Conservation (phyloP, 2,888 invertebrate genomes). For the Lucinisca nassula region DNA sequence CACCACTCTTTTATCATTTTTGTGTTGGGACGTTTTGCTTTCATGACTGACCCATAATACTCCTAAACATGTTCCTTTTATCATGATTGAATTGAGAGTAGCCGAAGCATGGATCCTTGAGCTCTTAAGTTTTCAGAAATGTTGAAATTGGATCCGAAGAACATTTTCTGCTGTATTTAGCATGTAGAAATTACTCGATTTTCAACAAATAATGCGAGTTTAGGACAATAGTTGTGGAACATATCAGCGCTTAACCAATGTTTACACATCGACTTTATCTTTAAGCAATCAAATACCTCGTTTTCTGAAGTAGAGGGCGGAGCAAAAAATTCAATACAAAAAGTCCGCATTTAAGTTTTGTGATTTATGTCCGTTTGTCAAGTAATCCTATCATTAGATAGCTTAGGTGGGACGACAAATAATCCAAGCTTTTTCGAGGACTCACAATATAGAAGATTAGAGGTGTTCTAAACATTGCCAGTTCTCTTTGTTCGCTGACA, state of each 20-base stretch:
- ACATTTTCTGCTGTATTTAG: background rate
- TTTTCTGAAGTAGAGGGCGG: slow-evolving; percentile 45
- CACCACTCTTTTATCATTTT: too few species aligned
- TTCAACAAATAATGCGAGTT: background rate
- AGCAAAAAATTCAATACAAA: slow-evolving; percentile 27
- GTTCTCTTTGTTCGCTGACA: background rate
- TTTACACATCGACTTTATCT: slow-evolving; percentile 1
- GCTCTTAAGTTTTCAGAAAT: background rate
- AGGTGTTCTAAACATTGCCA: background rate
- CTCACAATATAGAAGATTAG: background rate
- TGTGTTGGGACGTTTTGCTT: too few species aligned
- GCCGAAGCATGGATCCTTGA: background rate
- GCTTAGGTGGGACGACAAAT: background rate
- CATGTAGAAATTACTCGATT: background rate
- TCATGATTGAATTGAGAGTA: background rate
- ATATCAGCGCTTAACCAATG: too few species aligned
- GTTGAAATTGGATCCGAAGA: background rate
- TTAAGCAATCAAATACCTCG: background rate
- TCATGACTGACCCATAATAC: too few species aligned
- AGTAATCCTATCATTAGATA: slow-evolving; percentile 49
- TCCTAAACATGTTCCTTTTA: background rate
- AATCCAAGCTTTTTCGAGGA: background rate
- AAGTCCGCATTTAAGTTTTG: slow-evolving; percentile 20
- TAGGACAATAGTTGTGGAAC: too few species aligned
- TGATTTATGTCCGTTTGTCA: slow-evolving; percentile 57